phyloP scores from a whole-genome alignment of 2,113 vertebrate genomes.

The Tupaia chinensis region DNA sequence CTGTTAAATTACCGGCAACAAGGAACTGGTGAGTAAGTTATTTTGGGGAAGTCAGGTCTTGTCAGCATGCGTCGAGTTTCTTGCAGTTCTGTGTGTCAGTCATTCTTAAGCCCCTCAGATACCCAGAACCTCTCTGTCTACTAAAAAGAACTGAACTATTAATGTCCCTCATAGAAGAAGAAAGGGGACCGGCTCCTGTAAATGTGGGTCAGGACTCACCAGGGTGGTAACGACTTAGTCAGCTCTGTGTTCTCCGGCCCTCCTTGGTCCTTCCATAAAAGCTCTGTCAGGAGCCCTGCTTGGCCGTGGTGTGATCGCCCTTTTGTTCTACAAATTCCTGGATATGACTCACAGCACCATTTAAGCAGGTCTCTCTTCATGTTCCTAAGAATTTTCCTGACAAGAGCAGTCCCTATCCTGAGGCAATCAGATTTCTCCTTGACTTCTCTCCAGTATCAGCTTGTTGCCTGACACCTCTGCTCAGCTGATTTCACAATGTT shows the following conservation, averaged over 20 bases:
- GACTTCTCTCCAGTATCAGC: conserved; percentile 53
- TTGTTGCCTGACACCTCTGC: background rate
- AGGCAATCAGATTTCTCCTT: conserved; percentile 61
- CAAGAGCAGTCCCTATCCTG: conserved; percentile 54
- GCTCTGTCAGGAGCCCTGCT: conserved; percentile 68
- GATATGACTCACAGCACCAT: conserved; percentile 60
- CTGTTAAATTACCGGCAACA: conserved; percentile 60
- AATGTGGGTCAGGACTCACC: conserved; percentile 81
- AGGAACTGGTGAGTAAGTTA: conserved; percentile 68
- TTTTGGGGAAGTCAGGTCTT: conserved; percentile 77
- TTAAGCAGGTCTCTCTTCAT: conserved; percentile 69
- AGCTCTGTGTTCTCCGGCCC: conserved; percentile 46
- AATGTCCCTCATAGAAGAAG: conserved; percentile 68
- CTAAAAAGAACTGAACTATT: conserved; percentile 75
- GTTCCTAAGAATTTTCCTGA: conserved; percentile 72
- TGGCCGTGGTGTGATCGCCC: conserved; percentile 51
- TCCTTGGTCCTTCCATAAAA: conserved; percentile 77
- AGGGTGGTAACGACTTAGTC: conserved; percentile 76
- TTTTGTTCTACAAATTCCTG: conserved; percentile 77
- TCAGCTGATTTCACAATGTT: background rate
- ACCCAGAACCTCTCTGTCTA: conserved; percentile 72
- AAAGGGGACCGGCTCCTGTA: conserved; percentile 52
- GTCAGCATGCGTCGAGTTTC: conserved; percentile 67
- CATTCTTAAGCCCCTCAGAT: conserved; percentile 68
- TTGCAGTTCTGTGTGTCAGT: conserved; percentile 71